Percentiles rank a stretch among this genome's conserved stretches.
These are phyloP conservation scores for Uropetala carovei DNA, from an alignment of 2,888 invertebrate species.

Conservation along the genomic window DNA sequence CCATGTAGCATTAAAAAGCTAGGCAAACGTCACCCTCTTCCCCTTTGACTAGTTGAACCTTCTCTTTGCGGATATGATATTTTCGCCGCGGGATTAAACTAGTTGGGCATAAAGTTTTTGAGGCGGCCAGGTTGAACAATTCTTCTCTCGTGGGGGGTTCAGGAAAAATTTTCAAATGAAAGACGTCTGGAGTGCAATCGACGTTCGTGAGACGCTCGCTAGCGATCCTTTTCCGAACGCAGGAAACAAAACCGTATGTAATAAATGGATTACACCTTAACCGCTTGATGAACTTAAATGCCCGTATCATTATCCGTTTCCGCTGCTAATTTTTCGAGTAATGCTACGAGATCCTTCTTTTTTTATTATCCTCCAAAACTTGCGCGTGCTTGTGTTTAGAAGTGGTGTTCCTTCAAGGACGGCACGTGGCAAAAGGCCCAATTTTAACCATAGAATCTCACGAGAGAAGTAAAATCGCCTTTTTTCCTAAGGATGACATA, in stretches of 20 bases:
- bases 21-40: neutral
- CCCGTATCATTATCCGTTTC: neutral
- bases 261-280: too few species aligned
- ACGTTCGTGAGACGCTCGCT: neutral
- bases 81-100: neutral
- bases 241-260: too few species aligned
- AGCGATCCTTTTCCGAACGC: neutral
- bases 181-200: constrained; percentile 1
- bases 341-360: neutral
- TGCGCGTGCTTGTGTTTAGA: neutral
- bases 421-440: too few species aligned
- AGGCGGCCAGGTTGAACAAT: neutral
- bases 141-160: neutral
- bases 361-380: neutral
- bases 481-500: too few species aligned
- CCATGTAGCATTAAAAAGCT: neutral
- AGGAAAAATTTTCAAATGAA: neutral
- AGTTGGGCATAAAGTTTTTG: neutral
- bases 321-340: neutral
- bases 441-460: too few species aligned
- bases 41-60: neutral
- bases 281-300: neutral
- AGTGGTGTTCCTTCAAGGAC: neutral
- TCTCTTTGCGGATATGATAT: neutral
- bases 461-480: too few species aligned